A percentile compares a stretch with the other conserved stretches of the same genome.
These are phyloP conservation scores for Corythucha ciliata DNA, from an alignment of 2,888 invertebrate species.

Conservation along the genomic window DNA sequence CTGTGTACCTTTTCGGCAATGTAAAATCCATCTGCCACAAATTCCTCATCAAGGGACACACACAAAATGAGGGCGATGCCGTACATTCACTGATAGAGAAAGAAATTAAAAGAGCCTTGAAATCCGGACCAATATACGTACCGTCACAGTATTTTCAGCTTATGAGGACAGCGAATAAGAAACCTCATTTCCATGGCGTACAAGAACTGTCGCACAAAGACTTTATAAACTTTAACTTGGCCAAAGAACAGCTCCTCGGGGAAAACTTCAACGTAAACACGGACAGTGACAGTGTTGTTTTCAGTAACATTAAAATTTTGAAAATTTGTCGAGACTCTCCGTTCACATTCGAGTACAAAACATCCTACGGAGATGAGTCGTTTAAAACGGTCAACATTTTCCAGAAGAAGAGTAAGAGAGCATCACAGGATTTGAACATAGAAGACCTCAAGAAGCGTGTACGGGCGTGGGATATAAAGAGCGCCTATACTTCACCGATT, in stretches of 20 bases:
- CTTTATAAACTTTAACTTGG: conserved; percentile 14
- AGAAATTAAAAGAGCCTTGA: conserved; percentile 13
- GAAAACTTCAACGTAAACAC: conserved; percentile 7
- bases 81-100: conserved; percentile 12
- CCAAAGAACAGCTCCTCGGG: neutral
- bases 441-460: conserved; percentile 10
- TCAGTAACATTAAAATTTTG: neutral
- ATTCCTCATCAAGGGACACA: conserved; percentile 9
- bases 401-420: conserved; percentile 9
- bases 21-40: conserved; percentile 7
- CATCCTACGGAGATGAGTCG: conserved; percentile 9
- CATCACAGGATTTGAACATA: conserved; percentile 11
- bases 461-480: conserved; percentile 3
- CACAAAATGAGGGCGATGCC: conserved; percentile 14
- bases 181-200: neutral
- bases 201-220: conserved; percentile 7
- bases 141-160: conserved; percentile 16
- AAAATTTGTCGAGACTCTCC: neutral
- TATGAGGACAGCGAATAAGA: conserved; percentile 15
- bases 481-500: conserved; percentile 9
- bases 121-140: conserved; percentile 14
- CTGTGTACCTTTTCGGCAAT: neutral
- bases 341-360: conserved; percentile 1
- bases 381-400: conserved; percentile 7
- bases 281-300: neutral